Conservation (phyloP, 2,797 vertebrate species). For the Clarias laeviceps region DNA sequence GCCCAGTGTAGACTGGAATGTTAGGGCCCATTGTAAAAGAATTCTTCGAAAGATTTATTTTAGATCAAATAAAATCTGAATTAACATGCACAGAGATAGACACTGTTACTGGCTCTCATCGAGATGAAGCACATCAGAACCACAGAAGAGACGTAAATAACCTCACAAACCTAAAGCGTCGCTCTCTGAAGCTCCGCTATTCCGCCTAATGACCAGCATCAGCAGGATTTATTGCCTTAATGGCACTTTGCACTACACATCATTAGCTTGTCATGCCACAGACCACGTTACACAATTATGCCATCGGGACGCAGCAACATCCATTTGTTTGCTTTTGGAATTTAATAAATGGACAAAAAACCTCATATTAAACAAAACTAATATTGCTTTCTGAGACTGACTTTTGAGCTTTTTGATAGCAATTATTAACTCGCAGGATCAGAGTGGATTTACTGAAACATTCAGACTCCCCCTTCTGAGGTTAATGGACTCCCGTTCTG, state of each 20-base stretch:
- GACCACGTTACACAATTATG: conserved; percentile 17
- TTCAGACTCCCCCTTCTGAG: not conserved
- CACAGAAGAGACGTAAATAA: not conserved
- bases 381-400: conserved; percentile 5
- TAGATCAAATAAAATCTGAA: not conserved
- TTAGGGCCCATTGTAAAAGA: not conserved
- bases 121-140: not conserved
- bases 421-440: not conserved
- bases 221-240: conserved; percentile 33
- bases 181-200: not conserved
- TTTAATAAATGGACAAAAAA: not conserved
- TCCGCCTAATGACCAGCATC: conserved; percentile 20
- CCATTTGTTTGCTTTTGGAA: not conserved
- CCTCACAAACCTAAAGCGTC: not conserved
- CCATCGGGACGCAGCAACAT: not conserved
- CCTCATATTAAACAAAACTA: conserved; percentile 7
- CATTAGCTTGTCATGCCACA: conserved; percentile 20
- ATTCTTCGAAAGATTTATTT: not conserved
- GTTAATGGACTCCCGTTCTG: conserved; percentile 5
- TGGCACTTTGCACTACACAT: conserved; percentile 17
- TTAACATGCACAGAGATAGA: not conserved
- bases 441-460: not conserved
- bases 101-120: not conserved
- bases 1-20: not conserved
- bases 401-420: conserved; percentile 9